Conservation (phyloP, 2,797 vertebrate species). For the Eremophila alpestris region DNA sequence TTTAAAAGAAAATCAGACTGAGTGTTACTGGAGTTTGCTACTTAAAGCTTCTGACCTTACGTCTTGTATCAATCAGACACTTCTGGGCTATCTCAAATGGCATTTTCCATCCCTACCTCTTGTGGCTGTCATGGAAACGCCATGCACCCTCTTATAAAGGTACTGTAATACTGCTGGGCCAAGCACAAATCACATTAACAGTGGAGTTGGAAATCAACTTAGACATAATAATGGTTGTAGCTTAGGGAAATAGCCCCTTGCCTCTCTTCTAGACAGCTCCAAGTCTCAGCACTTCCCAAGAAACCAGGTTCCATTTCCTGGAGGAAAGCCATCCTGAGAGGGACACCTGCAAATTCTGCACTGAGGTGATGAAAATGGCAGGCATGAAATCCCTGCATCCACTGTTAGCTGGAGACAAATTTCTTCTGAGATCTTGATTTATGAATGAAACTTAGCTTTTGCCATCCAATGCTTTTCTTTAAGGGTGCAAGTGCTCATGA, state of each 20-base stretch:
- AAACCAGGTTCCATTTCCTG: neutral
- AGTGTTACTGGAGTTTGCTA: neutral
- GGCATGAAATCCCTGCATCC: neutral
- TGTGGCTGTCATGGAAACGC: constrained; percentile 33
- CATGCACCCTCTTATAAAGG: neutral
- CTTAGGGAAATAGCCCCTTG: neutral
- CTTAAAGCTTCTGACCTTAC: constrained; percentile 9
- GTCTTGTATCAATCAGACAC: neutral
- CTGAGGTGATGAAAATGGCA: neutral
- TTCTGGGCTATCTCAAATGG: constrained; percentile 20
- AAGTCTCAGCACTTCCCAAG: neutral
- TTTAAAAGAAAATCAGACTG: neutral
- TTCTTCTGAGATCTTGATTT: neutral
- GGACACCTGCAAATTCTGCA: neutral
- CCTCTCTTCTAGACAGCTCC: neutral
- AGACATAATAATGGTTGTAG: neutral
- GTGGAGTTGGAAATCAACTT: constrained; percentile 5
- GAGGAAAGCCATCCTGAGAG: neutral
- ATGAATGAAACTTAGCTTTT: neutral
- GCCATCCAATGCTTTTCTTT: neutral
- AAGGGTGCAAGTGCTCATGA: neutral
- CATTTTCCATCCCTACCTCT: neutral
- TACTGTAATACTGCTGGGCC: neutral
- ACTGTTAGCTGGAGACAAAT: neutral
- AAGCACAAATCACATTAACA: constrained; percentile 27